These are phyloP conservation scores for Tachysurus fulvidraco DNA, from an alignment of 2,113 vertebrate genomes.

Conservation along the genomic window DNA sequence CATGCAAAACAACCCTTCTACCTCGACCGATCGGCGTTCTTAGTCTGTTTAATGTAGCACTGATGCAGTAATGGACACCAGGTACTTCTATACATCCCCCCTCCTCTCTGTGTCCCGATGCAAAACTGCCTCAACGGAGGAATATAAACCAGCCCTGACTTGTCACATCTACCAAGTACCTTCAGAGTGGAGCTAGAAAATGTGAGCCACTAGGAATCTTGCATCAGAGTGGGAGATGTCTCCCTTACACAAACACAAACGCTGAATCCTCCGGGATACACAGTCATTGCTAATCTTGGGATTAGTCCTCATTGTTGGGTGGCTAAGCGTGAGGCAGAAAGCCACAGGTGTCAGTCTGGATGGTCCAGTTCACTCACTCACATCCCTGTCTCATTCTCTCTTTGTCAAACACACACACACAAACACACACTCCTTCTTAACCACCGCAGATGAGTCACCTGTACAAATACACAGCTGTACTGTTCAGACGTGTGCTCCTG, in stretches of 20 bases:
- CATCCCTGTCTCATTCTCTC: slow-evolving; percentile 1
- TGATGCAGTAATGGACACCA: background rate
- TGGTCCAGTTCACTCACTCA: slow-evolving; percentile 18
- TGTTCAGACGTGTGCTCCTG: slow-evolving; percentile 36
- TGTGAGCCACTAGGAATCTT: slow-evolving; percentile 16
- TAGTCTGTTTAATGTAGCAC: background rate
- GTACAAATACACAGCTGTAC: slow-evolving; percentile 7
- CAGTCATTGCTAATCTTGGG: slow-evolving; percentile 35
- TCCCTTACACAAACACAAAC: slow-evolving; percentile 4
- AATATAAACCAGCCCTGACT: slow-evolving; percentile 2
- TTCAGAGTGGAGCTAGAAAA: slow-evolving; percentile 17
- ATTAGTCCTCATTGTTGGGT: slow-evolving; percentile 34
- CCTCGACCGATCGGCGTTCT: background rate
- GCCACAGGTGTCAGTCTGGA: slow-evolving; percentile 39
- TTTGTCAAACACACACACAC: slow-evolving; percentile 30
- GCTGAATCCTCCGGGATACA: slow-evolving; percentile 32
- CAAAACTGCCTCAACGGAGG: background rate
- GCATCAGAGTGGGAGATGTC: slow-evolving; percentile 27
- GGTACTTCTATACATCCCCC: background rate
- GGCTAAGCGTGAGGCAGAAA: slow-evolving; percentile 23
- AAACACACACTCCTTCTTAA: slow-evolving; percentile 4
- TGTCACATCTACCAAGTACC: background rate
- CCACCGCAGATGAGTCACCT: slow-evolving; percentile 37
- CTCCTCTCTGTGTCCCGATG: background rate
- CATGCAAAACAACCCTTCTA: background rate